A percentile compares a stretch with the other conserved stretches of the same genome.
Evolutionary conservation across 2,797 vertebrate genomes (phyloP).

Genomic region (Clarias laeviceps): DNA sequence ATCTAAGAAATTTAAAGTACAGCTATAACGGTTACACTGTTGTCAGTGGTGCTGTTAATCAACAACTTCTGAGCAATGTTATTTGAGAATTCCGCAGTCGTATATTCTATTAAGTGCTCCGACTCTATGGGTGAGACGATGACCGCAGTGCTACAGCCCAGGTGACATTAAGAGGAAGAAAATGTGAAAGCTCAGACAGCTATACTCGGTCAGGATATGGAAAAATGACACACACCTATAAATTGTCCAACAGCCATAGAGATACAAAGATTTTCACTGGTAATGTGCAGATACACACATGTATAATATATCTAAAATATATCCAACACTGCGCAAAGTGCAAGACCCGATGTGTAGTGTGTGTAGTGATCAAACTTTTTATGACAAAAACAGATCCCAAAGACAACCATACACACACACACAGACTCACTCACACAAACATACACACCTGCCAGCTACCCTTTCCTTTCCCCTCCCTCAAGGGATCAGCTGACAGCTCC

Average conservation of each 20-base stretch:
- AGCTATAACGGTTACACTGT: neutral
- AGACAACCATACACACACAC: conserved; percentile 53
- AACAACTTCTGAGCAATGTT: neutral
- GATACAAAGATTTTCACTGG: neutral
- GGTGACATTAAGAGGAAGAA: conserved; percentile 46
- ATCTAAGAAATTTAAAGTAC: neutral
- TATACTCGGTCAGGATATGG: conserved; percentile 40
- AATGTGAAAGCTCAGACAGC: conserved; percentile 46
- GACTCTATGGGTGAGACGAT: conserved; percentile 4
- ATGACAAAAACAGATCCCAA: conserved; percentile 70
- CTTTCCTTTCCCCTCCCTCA: conserved; percentile 50
- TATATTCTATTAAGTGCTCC: conserved; percentile 8
- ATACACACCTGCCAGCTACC: conserved; percentile 56
- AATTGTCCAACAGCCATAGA: conserved; percentile 23
- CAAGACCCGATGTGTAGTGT: conserved; percentile 22
- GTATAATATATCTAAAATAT: neutral
- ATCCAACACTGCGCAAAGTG: neutral
- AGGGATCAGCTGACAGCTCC: conserved; percentile 77
- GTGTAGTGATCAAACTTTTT: conserved; percentile 46
- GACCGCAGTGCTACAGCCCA: conserved; percentile 17
- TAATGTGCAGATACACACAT: neutral
- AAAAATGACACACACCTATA: conserved; percentile 32
- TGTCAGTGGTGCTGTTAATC: neutral
- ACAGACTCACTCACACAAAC: conserved; percentile 34
- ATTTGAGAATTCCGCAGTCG: neutral